Base-by-base conservation (phyloP, 2,797 vertebrate species). In the Peromyscus eremicus region DNA sequence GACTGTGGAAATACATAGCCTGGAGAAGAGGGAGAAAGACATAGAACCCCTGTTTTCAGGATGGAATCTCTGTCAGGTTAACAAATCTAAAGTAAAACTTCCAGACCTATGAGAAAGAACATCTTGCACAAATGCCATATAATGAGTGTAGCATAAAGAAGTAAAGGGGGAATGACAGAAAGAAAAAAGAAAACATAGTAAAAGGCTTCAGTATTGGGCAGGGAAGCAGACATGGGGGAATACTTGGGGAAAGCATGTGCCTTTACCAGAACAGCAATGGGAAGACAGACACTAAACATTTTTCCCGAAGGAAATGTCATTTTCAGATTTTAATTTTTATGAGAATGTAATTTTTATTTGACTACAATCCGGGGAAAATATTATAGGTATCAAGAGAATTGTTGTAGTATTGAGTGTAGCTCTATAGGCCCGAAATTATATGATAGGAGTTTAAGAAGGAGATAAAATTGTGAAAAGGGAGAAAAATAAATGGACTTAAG, bases 311-410 rank as follows among this genome's bases (percentile, higher is more conserved):
- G 19, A 62, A 73, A 95, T 87, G 52, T 16, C 52, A 55, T 55
- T 55, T 55, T 55, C 52, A 55, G 14, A 55, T 55, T 81, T 90
- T 68, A 21, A 86, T 88, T 93, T 79, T 62, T 37, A 84, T 81
- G 6, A 55, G 32, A 86, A 80, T 83, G 57, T 79, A 19, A 21
- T 34, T 84, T 66, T 66, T 66, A 46, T 83, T 89, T 86, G 37
- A 66, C 16, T 79, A 14, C 4, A 77, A 29, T 55, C 34, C 75
- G 27, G 37, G 80, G 32, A 92, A 90, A 34, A 5, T 32, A 60
- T 11, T 32, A 60, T 11, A 85, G 37, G 55, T 83, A 19, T 0
- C 46, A 75, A 70, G n/a, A 95, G 32, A 92, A 62, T 62, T 62
- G 10, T n/a, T 79, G 46, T 6, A 43, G 16, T 37, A 3, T 43